phyloP scores from a whole-genome alignment of 2,797 vertebrate genomes.

The Gymnothorax javanicus region DNA sequence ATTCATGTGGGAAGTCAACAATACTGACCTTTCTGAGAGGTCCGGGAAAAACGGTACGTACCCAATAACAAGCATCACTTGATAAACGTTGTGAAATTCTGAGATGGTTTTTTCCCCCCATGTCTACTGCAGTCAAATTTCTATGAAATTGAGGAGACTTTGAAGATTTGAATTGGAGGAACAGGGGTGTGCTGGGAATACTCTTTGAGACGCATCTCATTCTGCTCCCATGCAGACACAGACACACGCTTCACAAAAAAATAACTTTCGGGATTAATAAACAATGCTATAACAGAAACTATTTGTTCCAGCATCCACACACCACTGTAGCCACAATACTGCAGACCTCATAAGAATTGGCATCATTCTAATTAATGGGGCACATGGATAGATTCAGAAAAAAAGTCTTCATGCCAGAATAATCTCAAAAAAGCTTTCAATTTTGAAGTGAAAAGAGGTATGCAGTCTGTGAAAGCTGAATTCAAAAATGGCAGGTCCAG shows the following conservation, averaged over 20 bases:
- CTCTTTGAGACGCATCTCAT: background rate
- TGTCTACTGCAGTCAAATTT: background rate
- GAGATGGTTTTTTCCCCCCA: background rate
- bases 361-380: too few species aligned
- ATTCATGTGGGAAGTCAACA: background rate
- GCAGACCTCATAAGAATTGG: background rate
- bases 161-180: background rate
- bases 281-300: background rate
- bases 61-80: background rate
- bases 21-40: background rate
- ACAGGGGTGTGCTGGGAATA: constrained; percentile 6
- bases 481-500: background rate
- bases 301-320: background rate
- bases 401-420: too few species aligned
- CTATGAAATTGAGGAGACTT: background rate
- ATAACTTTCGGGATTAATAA: background rate
- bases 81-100: background rate
- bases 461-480: too few species aligned
- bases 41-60: background rate
- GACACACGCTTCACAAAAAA: background rate
- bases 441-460: too few species aligned
- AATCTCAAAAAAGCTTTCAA: too few species aligned
- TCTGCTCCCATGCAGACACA: background rate
- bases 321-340: background rate
- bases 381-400: too few species aligned